These are phyloP conservation scores for Aphaenogaster floridana DNA, from an alignment of 1,140 invertebrate genomes.

Conservation along the genomic window DNA sequence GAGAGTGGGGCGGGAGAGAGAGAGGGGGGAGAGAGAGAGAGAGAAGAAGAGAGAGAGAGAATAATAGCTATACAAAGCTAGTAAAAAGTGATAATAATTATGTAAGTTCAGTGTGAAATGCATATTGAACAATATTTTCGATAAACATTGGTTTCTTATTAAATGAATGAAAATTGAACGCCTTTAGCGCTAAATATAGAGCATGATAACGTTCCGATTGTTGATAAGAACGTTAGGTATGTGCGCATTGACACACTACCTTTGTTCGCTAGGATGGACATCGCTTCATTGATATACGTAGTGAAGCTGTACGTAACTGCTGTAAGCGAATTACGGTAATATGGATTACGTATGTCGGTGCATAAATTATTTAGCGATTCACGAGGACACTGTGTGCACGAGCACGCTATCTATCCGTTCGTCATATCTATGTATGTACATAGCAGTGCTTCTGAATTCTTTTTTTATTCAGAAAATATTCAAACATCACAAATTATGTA, in stretches of 20 bases:
- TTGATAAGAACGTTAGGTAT: conserved; percentile 4
- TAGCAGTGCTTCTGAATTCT: not conserved
- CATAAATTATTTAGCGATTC: conserved; percentile 59
- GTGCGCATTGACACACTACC: not conserved
- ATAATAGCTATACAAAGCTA: not conserved
- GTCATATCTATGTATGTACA: not conserved
- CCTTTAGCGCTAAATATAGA: conserved; percentile 13
- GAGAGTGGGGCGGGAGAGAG: too few relatives aligned
- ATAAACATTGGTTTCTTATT: not conserved
- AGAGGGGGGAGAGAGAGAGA: too few relatives aligned
- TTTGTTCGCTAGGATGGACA: not conserved
- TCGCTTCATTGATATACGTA: not conserved
- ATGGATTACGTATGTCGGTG: conserved; percentile 39
- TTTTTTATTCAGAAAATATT: conserved; percentile 7
- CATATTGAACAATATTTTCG: not conserved
- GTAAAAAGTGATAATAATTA: not conserved
- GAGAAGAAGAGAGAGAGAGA: not conserved
- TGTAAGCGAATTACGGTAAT: conserved; percentile 25
- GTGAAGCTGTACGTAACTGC: conserved; percentile 1
- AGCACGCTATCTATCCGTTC: not conserved
- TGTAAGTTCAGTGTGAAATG: not conserved
- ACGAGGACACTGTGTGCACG: conserved; percentile 38
- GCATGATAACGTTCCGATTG: not conserved
- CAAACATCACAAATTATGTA: not conserved
- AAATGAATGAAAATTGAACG: not conserved